phyloP scores from a whole-genome alignment of 1,140 invertebrate species.

The Lycorma delicatula region DNA sequence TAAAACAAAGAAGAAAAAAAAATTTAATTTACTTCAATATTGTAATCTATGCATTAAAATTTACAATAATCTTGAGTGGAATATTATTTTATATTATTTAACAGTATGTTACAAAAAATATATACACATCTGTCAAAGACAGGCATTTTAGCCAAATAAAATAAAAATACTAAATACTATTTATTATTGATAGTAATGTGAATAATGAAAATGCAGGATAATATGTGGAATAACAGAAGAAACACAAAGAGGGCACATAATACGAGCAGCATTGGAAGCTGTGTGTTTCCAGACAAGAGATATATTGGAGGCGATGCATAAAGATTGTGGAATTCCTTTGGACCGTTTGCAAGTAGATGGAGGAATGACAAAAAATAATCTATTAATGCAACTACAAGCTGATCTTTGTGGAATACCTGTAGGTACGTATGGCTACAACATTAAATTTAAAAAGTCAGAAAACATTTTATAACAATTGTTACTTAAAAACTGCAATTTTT shows the following conservation, averaged over 20 bases:
- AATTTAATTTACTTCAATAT: no score
- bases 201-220: no score
- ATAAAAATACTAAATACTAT: no score
- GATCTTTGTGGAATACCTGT: conserved; percentile 82
- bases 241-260: conserved; percentile 64
- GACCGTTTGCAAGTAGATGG: conserved; percentile 74
- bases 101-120: background rate
- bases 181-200: no score
- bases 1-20: no score
- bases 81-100: background rate
- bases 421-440: no score
- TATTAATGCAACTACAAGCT: conserved; percentile 89
- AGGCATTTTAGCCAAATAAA: no score
- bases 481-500: no score
- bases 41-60: no score
- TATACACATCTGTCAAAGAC: background rate
- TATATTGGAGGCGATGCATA: conserved; percentile 64
- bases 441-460: no score
- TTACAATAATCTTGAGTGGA: no score
- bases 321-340: conserved; percentile 57
- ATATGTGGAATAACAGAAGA: conserved; percentile 78
- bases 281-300: conserved; percentile 81
- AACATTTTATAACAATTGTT: no score
- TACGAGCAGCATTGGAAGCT: conserved; percentile 77
- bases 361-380: conserved; percentile 71